Evolutionary conservation across 2,888 invertebrate genomes (phyloP).

Genomic region (Chrysotoxum bicinctum): DNA sequence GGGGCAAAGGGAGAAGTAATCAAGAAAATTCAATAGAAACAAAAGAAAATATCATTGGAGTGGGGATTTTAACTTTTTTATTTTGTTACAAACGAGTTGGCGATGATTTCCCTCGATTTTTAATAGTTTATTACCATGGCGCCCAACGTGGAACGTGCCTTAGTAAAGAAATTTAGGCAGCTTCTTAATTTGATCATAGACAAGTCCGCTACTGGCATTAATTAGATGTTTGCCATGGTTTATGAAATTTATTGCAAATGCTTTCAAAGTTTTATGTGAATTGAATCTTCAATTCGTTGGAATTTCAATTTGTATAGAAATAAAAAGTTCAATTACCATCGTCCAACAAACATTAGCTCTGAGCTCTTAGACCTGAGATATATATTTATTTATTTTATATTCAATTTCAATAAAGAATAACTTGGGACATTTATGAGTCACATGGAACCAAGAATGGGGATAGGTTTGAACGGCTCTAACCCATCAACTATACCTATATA

Average conservation of each 20-base stretch:
- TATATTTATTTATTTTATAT: constrained; percentile 44
- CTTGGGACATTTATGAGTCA: constrained; percentile 59
- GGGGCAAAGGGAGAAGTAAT: too few species aligned
- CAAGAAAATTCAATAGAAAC: too few species aligned
- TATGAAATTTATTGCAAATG: constrained; percentile 23
- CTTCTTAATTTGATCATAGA: not conserved
- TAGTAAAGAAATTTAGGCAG: not conserved
- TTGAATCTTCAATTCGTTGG: constrained; percentile 31
- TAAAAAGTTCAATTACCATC: constrained; percentile 41
- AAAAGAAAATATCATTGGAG: too few species aligned
- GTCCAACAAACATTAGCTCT: not conserved
- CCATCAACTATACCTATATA: not conserved
- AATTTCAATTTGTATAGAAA: constrained; percentile 27
- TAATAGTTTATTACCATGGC: too few species aligned
- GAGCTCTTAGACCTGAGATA: not conserved
- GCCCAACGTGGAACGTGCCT: too few species aligned
- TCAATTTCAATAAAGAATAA: constrained; percentile 61
- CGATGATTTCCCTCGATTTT: too few species aligned
- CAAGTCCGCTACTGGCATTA: not conserved
- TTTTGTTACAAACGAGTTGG: too few species aligned
- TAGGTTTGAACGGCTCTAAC: not conserved
- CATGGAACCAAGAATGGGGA: constrained; percentile 36
- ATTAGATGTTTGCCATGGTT: constrained; percentile 1
- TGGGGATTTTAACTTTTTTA: too few species aligned
- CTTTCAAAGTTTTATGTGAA: constrained; percentile 20